Conservation (phyloP, 2,113 vertebrate species). For the Pygoscelis antarcticus region DNA sequence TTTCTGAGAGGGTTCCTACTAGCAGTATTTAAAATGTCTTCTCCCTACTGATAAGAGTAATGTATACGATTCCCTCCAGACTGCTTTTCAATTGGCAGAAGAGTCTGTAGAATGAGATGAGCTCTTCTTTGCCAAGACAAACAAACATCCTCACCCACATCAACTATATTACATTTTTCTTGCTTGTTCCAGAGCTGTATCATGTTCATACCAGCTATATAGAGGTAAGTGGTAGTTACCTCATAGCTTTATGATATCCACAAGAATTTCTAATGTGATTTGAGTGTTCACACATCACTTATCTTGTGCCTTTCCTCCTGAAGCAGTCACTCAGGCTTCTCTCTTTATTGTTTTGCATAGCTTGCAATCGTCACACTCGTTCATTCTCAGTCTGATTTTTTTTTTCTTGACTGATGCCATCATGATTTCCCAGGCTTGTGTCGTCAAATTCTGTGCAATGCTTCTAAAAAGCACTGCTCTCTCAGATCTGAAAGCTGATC, state of each 20-base stretch:
- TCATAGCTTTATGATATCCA: not conserved
- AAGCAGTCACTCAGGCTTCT: not conserved
- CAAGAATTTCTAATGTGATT: not conserved
- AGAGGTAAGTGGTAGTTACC: not conserved
- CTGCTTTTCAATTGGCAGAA: not conserved
- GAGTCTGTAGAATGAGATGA: not conserved
- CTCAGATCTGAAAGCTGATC: slow-evolving; percentile 13
- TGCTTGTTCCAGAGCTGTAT: not conserved
- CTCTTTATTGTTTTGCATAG: not conserved
- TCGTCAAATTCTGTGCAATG: not conserved
- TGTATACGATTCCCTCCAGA: not conserved
- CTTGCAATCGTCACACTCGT: not conserved
- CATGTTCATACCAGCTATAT: not conserved
- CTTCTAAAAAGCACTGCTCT: not conserved
- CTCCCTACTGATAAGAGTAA: not conserved
- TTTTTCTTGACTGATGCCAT: not conserved
- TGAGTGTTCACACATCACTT: not conserved
- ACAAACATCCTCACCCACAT: not conserved
- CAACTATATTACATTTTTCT: not conserved
- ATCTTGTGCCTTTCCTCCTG: not conserved
- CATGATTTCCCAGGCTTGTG: not conserved
- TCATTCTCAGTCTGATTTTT: not conserved
- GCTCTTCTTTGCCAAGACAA: not conserved
- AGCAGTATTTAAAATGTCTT: not conserved
- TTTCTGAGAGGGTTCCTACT: not conserved